These are phyloP conservation scores for Hypotaenidia okinawae DNA, from an alignment of 2,797 vertebrate genomes.

Conservation along the genomic window DNA sequence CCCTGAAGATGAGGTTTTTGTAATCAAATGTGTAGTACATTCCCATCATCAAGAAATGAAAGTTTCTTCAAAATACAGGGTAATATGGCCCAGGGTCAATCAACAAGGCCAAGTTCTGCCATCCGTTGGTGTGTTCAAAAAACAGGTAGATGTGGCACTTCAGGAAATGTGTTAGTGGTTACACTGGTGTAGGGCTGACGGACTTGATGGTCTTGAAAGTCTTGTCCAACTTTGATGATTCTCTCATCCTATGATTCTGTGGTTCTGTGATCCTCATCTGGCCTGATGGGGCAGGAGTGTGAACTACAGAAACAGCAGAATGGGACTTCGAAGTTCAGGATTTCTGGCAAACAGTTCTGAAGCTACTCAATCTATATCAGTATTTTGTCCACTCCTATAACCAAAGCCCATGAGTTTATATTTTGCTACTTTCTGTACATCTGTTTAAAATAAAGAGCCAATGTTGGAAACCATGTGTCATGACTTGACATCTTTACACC, in stretches of 20 bases:
- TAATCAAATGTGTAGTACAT: neutral
- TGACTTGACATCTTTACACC: neutral
- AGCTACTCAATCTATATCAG: neutral
- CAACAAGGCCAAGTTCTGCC: too few relatives aligned
- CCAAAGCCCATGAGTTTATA: neutral
- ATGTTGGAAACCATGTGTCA: neutral
- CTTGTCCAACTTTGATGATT: too few relatives aligned
- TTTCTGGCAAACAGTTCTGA: neutral
- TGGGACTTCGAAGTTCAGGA: neutral
- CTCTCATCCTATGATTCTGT: too few relatives aligned
- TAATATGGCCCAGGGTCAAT: neutral
- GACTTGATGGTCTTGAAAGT: too few relatives aligned
- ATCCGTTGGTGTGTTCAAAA: too few relatives aligned
- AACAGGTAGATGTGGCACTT: too few relatives aligned
- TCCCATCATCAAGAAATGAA: neutral
- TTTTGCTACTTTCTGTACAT: neutral
- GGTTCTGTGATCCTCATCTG: neutral
- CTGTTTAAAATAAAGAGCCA: slow-evolving; percentile 42
- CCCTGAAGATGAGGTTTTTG: neutral
- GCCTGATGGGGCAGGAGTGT: neutral
- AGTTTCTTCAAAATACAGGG: neutral
- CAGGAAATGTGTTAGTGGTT: too few relatives aligned
- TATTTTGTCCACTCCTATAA: neutral
- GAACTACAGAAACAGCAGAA: neutral
- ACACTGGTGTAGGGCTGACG: too few relatives aligned